phyloP scores from a whole-genome alignment of 2,888 invertebrate species.

The Drosophila pseudotakahashii region DNA sequence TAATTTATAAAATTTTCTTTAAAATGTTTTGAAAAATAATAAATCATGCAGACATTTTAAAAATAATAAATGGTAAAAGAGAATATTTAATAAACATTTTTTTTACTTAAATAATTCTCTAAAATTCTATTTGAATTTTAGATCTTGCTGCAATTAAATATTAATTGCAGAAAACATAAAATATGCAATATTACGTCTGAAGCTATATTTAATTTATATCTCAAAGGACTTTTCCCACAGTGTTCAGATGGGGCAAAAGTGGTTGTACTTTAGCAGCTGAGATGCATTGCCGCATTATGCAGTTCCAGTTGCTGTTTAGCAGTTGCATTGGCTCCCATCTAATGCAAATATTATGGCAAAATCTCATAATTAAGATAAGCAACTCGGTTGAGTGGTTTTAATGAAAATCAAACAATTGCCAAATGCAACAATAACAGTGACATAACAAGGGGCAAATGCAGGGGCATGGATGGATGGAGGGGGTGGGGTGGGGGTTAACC shows the following conservation, averaged over 20 bases:
- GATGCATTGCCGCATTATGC: slow-evolving; percentile 42
- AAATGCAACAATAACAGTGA: slow-evolving; percentile 42
- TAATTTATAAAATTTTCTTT: too few species aligned
- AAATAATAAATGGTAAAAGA: too few species aligned
- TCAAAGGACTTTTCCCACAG: not conserved
- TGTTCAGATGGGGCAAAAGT: not conserved
- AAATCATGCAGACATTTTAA: too few species aligned
- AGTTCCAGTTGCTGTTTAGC: slow-evolving; percentile 48
- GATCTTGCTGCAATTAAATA: too few species aligned
- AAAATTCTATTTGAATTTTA: too few species aligned
- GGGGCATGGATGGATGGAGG: not conserved
- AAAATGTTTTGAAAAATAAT: too few species aligned
- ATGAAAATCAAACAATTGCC: slow-evolving; percentile 71
- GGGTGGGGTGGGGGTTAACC: not conserved
- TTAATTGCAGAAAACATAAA: too few species aligned
- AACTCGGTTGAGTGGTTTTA: slow-evolving; percentile 64
- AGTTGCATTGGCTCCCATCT: slow-evolving; percentile 41
- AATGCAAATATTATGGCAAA: slow-evolving; percentile 71
- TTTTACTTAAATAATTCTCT: too few species aligned
- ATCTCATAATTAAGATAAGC: slow-evolving; percentile 78
- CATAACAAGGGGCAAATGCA: not conserved
- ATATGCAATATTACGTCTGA: too few species aligned
- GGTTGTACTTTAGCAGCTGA: slow-evolving; percentile 7
- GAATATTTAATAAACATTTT: too few species aligned
- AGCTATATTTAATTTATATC: too few species aligned